Conservation (phyloP, 2,797 vertebrate species). For the Notolabrus celidotus region DNA sequence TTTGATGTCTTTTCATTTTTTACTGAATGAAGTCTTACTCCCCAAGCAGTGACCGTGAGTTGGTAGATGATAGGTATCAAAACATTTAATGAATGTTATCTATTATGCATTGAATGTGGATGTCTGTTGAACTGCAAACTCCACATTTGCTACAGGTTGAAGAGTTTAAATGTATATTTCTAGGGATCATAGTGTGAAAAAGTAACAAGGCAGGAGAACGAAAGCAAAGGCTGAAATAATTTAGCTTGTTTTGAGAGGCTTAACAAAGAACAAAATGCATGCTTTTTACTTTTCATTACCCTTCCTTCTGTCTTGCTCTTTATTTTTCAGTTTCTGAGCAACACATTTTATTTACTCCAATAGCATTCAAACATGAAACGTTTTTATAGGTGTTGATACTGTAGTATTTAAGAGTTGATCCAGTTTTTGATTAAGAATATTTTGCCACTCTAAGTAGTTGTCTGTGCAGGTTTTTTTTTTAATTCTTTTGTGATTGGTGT, state of each 20-base stretch:
- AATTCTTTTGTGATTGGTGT: constrained; percentile 68
- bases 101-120: constrained; percentile 69
- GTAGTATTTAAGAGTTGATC: constrained; percentile 78
- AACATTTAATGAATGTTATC: constrained; percentile 69
- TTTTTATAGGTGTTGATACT: constrained; percentile 73
- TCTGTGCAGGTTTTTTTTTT: constrained; percentile 51
- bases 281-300: constrained; percentile 67
- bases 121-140: constrained; percentile 35
- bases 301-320: constrained; percentile 38
- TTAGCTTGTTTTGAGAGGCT: constrained; percentile 64
- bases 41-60: constrained; percentile 62
- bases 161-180: constrained; percentile 68
- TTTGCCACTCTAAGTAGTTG: constrained; percentile 72
- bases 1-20: constrained; percentile 63
- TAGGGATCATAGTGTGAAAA: constrained; percentile 47
- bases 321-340: constrained; percentile 55
- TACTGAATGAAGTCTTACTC: constrained; percentile 72
- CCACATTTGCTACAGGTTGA: constrained; percentile 56
- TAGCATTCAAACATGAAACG: constrained; percentile 58
- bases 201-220: constrained; percentile 33
- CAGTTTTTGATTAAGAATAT: constrained; percentile 60
- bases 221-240: constrained; percentile 41
- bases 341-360: constrained; percentile 66
- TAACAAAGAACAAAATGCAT: constrained; percentile 78
- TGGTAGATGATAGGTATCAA: constrained; percentile 69